Conservation (phyloP, 2,888 invertebrate species). For the Dioctria rufipes region DNA sequence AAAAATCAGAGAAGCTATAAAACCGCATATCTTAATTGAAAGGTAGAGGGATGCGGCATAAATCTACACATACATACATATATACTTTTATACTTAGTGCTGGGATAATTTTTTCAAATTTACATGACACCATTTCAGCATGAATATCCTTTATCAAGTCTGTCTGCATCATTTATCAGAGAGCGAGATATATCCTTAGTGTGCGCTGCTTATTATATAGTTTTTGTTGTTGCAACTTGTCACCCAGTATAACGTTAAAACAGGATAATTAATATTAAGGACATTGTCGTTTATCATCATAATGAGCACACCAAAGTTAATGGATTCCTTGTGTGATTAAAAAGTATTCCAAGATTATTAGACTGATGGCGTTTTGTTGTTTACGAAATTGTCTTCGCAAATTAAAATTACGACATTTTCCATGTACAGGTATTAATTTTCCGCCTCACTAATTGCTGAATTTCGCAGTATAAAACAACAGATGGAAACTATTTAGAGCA, state of each 20-base stretch:
- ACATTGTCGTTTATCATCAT: conserved; percentile 49
- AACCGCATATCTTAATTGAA: no score
- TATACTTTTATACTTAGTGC: background rate
- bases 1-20: no score
- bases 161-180: conserved; percentile 51
- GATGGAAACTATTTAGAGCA: conserved; percentile 37
- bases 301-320: conserved; percentile 34
- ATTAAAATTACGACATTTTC: conserved; percentile 39
- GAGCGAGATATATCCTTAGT: background rate
- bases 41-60: no score
- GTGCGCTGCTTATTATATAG: conserved; percentile 13
- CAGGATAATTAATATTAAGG: conserved; percentile 54
- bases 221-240: conserved; percentile 50
- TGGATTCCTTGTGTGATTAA: conserved; percentile 35
- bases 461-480: conserved; percentile 5
- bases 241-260: conserved; percentile 20
- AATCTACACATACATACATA: no score
- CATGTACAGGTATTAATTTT: conserved; percentile 44
- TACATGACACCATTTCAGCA: conserved; percentile 47
- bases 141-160: conserved; percentile 45
- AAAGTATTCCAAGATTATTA: conserved; percentile 44
- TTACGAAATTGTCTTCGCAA: conserved; percentile 33
- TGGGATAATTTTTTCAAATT: conserved; percentile 49
- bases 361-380: conserved; percentile 47
- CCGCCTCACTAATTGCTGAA: conserved; percentile 28